Evolutionary conservation across 2,797 vertebrate species (phyloP), one percentile per base, ranked within the genome.

Genomic region (Rhadinocentrus ornatus): DNA sequence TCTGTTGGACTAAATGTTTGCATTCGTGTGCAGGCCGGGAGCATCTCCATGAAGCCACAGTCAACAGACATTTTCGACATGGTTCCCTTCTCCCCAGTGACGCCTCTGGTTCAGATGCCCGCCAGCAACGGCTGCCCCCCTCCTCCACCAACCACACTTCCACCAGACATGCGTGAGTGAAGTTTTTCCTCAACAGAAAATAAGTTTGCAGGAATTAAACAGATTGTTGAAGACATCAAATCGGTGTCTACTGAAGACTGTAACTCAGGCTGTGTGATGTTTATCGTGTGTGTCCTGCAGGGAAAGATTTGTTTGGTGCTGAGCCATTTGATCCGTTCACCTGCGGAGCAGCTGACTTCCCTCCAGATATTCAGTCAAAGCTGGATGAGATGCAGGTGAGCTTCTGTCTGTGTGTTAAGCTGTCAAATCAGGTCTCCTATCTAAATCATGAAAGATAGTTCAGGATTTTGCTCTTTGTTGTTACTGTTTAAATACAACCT

Each of bases 351-450:
- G 96, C 97, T 32, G 96, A 99, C 86, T 99, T 98, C 88, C 96
- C 97, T 83, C 97, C 97, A 70, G 98, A 99, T 81, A 97, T 99
- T 75, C 97, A 99, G 88, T 99, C 97, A 71, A 97, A 97, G 89
- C 92, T 99, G 93, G 98, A 99, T 76, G 98, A 99, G 93, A 99
- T 99, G 97, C 98, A 99, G 97, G 98, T 99, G 94, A 96, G 85
- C 86, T 39, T 50, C 62, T 71, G 66, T 62, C 46, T 50, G 59
- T 27, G 59, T 31, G 2, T 9, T 8, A 35, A 46, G 2, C 4
- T 22, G 46, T 20, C 20, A 44, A 18, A 44, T 29, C 4, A 29
- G 2, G 27, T 29, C 27, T 37, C 2, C 11, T 37, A 12, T 37
- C 9, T 37, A 37, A 37, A 37, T 37, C 35, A 12, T 39, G 15